phyloP scores from a whole-genome alignment of 2,888 invertebrate genomes.

The Drosophila prostipennis region DNA sequence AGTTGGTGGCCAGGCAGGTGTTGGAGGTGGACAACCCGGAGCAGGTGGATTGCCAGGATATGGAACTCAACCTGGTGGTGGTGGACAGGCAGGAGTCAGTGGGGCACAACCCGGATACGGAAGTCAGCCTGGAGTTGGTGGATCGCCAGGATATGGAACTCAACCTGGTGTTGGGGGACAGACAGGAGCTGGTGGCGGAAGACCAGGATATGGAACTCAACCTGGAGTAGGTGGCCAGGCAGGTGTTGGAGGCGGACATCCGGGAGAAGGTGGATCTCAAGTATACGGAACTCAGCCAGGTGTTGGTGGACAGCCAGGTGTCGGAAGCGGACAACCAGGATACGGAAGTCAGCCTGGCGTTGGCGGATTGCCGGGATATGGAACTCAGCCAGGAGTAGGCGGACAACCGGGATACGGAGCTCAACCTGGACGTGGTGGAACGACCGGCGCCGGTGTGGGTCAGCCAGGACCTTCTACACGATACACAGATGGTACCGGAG shows the following conservation, averaged over 20 bases:
- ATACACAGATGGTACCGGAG: constrained; percentile 45
- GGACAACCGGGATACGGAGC: neutral
- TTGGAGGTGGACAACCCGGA: neutral
- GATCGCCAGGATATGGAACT: constrained; percentile 2
- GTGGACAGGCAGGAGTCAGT: neutral
- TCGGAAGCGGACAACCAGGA: constrained; percentile 15
- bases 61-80: constrained; percentile 25
- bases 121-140: constrained; percentile 4
- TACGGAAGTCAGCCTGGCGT: constrained; percentile 27
- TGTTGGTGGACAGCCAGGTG: constrained; percentile 11
- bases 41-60: neutral
- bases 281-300: neutral
- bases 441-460: constrained; percentile 6
- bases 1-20: neutral
- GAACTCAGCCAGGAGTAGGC: constrained; percentile 1
- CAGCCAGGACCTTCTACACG: constrained; percentile 44
- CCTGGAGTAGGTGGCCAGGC: neutral
- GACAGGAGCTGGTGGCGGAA: constrained; percentile 2
- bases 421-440: constrained; percentile 26
- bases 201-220: neutral
- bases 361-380: constrained; percentile 18
- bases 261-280: too few species aligned
- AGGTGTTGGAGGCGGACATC: neutral
- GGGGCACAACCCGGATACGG: neutral
- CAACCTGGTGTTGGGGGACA: constrained; percentile 1